Evolutionary conservation across 2,113 vertebrate species (phyloP).

Genomic region (Apteryx owenii): DNA sequence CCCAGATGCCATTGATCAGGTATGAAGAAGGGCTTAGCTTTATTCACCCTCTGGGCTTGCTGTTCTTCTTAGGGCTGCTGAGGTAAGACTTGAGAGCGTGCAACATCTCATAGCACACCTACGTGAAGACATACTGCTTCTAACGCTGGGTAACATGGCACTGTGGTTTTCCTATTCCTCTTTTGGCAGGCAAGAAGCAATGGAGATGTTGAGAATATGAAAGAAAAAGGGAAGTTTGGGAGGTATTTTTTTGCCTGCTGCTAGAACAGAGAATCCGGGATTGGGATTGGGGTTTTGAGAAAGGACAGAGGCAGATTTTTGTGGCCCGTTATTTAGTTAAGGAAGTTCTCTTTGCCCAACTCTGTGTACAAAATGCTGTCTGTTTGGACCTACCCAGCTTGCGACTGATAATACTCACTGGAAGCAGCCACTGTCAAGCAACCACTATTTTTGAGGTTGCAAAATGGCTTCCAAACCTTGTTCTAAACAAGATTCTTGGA

Average conservation of each 20-base stretch:
- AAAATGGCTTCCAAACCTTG: neutral
- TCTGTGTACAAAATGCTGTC: neutral
- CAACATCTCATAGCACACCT: neutral
- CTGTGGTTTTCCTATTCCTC: neutral
- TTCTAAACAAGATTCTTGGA: neutral
- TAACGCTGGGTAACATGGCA: neutral
- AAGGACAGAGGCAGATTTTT: neutral
- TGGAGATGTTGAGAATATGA: neutral
- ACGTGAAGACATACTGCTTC: neutral
- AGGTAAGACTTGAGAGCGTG: neutral
- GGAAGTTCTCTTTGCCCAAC: neutral
- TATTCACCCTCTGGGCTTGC: neutral
- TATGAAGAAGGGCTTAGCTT: constrained; percentile 58
- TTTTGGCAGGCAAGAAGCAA: neutral
- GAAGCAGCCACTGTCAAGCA: neutral
- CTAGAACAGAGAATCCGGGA: neutral
- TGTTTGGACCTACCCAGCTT: neutral
- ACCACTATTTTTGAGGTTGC: neutral
- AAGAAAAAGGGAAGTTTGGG: neutral
- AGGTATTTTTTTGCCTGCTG: neutral
- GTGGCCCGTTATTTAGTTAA: neutral
- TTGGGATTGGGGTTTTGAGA: neutral
- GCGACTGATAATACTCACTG: neutral
- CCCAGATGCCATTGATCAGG: constrained; percentile 98
- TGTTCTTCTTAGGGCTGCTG: neutral